These are phyloP conservation scores for Hoplodrina ambigua DNA, from an alignment of 2,888 invertebrate genomes.

Conservation along the genomic window DNA sequence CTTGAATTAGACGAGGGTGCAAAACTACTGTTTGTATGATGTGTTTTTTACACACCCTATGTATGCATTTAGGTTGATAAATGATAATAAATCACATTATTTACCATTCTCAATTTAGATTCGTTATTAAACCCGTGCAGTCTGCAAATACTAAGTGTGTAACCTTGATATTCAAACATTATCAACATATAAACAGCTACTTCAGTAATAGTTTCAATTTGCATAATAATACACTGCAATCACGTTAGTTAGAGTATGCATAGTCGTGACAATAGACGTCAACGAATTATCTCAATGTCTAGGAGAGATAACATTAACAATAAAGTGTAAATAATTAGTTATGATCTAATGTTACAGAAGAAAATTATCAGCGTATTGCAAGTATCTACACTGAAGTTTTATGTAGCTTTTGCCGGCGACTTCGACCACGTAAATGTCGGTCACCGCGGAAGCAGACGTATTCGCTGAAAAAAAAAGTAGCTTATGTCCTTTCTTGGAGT, in stretches of 20 bases:
- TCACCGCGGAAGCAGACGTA: no score
- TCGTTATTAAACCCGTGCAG: neutral
- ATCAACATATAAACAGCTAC: conserved; percentile 17
- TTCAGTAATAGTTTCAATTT: neutral
- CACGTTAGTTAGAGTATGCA: conserved; percentile 67
- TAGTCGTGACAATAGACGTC: conserved; percentile 70
- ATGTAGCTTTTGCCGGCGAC: no score
- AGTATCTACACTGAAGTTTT: no score
- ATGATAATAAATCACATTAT: neutral
- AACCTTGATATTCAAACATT: conserved; percentile 12
- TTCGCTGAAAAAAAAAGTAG: no score
- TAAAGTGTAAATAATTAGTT: conserved; percentile 7
- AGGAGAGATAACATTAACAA: conserved; percentile 42
- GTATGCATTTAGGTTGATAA: no score
- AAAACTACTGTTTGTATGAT: no score
- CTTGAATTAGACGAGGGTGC: no score
- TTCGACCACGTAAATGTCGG: no score
- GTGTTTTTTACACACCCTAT: no score
- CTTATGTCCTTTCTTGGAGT: no score
- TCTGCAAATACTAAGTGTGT: conserved; percentile 13
- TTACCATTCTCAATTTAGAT: neutral
- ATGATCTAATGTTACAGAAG: conserved; percentile 10
- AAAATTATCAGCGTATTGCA: neutral
- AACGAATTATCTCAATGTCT: conserved; percentile 54
- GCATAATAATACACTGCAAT: conserved; percentile 49